A percentile compares a stretch with the other conserved stretches of the same genome.
phyloP scores from a whole-genome alignment of 1,140 invertebrate genomes.

The Homalodisca vitripennis region DNA sequence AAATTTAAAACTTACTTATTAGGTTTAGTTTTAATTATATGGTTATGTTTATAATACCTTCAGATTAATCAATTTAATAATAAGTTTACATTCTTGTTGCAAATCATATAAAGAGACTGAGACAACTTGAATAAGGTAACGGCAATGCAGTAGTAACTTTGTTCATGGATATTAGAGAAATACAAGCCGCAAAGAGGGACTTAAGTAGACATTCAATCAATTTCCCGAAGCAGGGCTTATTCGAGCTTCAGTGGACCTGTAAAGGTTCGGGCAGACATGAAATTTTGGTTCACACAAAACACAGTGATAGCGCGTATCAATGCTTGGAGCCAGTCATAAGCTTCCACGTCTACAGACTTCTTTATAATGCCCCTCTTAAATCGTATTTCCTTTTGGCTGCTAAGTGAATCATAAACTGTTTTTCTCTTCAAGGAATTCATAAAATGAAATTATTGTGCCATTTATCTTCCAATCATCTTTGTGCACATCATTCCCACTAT shows the following conservation, averaged over 20 bases:
- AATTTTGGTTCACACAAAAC: conserved; percentile 18
- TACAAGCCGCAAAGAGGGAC: conserved; percentile 4
- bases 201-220: conserved; percentile 9
- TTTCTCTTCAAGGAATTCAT: not conserved
- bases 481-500: no score
- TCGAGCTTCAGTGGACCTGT: not conserved
- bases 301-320: not conserved
- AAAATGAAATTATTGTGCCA: no score
- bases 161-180: no score
- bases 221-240: not conserved
- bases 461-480: no score
- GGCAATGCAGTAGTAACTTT: no score
- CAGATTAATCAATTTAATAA: no score
- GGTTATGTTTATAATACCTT: no score
- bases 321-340: conserved; percentile 5
- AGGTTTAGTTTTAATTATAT: no score
- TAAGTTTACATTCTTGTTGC: no score
- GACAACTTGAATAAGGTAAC: no score
- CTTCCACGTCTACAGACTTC: not conserved
- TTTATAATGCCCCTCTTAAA: not conserved
- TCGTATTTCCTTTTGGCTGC: conserved; percentile 3
- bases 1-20: no score
- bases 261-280: conserved; percentile 6
- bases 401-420: not conserved
- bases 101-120: no score